Evolutionary conservation across 30 jellyfish, hydroid and myxozoan species (phyloP), one percentile per base, ranked within the genome.

Genomic region (Chrysaora quinquecirrha): DNA sequence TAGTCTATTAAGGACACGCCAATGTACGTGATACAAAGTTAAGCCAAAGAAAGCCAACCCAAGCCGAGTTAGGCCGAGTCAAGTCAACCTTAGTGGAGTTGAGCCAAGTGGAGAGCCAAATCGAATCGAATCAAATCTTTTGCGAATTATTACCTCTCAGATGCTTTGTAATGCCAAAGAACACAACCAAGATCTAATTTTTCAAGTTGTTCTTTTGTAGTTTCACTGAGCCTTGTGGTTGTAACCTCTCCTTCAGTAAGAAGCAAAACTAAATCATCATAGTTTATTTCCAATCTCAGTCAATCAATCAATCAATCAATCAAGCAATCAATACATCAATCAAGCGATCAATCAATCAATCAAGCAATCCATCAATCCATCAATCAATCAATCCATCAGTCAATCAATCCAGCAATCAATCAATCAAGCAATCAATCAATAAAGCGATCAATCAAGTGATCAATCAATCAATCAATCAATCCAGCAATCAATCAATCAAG

Each of bases 151-250:
- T 52, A 52, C 68, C 68, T 22, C 24, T 34, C 30, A 2, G 62
- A 10, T 23, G 95, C 87, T 29, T 83, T 67, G 35, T 34, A 90
- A 64, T 77, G 89, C 97, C 97, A 90, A 14, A 90, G 65, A 20
- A 90, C 71, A 66, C 96, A 76, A 16, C 97, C 97, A 60, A 63
- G 46, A 23, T 64, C 95, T 84, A 68, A n/a, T n/a, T 69, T 60
- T 19, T 66, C 62, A 48, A 90, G 76, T 56, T 69, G 85, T 47
- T 24, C 30, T 34, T 29, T 48, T 38, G 92, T 67, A 22, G 87
- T 24, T n/a, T 23, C 75, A 6, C 75, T 48, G 12, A 82, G 75
- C 75, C 54, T 75, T 28, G 71, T 66, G 19, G 34, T 27, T 23
- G 48, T 64, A 0, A 80, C 87, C 46, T 90, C 95, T 43, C 33